Conservation (phyloP, 2,888 invertebrate species). For the Eristalinus sepulchralis region DNA sequence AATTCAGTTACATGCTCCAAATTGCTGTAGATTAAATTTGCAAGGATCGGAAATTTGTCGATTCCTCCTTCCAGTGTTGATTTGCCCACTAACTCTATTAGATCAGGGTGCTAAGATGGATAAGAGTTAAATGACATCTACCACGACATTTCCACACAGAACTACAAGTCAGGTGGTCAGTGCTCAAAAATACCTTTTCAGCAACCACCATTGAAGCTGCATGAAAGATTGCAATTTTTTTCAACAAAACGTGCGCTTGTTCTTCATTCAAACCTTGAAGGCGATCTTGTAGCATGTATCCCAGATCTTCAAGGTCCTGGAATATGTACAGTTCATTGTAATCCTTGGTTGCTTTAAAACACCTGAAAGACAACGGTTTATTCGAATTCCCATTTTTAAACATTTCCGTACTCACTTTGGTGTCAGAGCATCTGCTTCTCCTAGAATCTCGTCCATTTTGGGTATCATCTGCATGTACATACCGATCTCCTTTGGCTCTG, state of each 20-base stretch:
- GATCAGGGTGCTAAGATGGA: neutral
- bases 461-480: slow-evolving; percentile 12
- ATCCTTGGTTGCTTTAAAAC: neutral
- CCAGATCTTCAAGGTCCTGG: slow-evolving; percentile 76
- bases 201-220: slow-evolving; percentile 82
- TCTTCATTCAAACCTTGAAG: slow-evolving; percentile 81
- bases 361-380: neutral
- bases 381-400: too few relatives aligned
- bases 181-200: slow-evolving; percentile 78
- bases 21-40: neutral
- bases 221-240: slow-evolving; percentile 81
- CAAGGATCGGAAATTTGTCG: neutral
- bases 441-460: slow-evolving; percentile 13
- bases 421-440: neutral
- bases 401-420: slow-evolving; percentile 5
- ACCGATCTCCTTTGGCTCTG: neutral
- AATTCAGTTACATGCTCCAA: neutral
- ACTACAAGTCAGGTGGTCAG: too few relatives aligned
- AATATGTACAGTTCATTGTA: slow-evolving; percentile 46
- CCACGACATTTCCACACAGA: too few relatives aligned
- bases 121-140: neutral
- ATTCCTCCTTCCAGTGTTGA: neutral
- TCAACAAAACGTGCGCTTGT: slow-evolving; percentile 80
- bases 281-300: slow-evolving; percentile 78
- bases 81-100: neutral